A percentile compares a stretch with the other conserved stretches of the same genome.
Evolutionary conservation across 2,113 vertebrate species (phyloP).

Genomic region (Capreolus pygargus): DNA sequence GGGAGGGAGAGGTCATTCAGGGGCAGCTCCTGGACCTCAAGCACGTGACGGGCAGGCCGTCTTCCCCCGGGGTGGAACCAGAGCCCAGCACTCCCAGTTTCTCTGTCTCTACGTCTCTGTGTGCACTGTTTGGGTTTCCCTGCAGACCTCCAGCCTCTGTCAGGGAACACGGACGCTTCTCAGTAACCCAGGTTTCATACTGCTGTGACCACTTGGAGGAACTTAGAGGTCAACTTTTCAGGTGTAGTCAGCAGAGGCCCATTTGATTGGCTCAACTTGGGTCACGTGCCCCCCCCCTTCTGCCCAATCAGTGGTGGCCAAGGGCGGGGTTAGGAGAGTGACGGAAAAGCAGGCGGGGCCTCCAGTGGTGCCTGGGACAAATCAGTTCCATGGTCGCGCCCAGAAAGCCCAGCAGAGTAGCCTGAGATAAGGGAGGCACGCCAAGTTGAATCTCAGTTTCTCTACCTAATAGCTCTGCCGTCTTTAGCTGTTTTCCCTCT

Average conservation of each 20-base stretch:
- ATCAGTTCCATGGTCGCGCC: not conserved
- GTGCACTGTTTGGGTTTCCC: not conserved
- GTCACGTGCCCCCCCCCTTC: not conserved
- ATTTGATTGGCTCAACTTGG: not conserved
- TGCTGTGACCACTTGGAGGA: not conserved
- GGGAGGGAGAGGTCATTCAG: not conserved
- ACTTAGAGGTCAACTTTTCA: not conserved
- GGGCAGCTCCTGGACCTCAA: not conserved
- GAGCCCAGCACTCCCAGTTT: not conserved
- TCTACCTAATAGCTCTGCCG: rapidly evolving
- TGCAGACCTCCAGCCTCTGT: not conserved
- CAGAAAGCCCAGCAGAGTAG: not conserved
- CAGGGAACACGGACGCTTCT: not conserved
- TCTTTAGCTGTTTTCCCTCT: not conserved
- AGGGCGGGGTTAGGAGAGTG: not conserved
- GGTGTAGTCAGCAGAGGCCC: not conserved
- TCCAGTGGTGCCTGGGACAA: not conserved
- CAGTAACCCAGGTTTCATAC: not conserved
- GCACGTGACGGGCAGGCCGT: rapidly evolving
- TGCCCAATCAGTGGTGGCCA: not conserved
- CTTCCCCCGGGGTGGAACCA: not conserved
- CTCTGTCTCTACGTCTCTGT: not conserved
- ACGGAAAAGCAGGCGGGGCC: not conserved
- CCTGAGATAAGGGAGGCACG: rapidly evolving
- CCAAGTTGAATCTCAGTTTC: not conserved